A percentile compares a stretch with the other conserved stretches of the same genome.
phyloP scores from a whole-genome alignment of 2,113 vertebrate genomes.

The Picathartes gymnocephalus region DNA sequence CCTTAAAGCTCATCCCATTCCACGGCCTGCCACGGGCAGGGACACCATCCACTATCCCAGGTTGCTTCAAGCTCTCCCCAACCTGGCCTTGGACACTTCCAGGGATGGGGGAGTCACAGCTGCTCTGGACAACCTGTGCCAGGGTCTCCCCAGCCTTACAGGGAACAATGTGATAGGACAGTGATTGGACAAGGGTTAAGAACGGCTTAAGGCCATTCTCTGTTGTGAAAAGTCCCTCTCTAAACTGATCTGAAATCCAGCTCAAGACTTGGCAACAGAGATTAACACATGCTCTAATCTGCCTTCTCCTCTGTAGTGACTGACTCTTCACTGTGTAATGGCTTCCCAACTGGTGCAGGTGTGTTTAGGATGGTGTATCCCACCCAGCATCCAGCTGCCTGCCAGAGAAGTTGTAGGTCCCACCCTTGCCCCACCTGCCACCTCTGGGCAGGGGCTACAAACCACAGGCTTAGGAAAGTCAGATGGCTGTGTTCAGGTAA shows the following conservation, averaged over 20 bases:
- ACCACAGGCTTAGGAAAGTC: not conserved
- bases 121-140: not conserved
- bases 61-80: not conserved
- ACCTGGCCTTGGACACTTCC: not conserved
- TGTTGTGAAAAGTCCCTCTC: not conserved
- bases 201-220: not conserved
- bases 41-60: not conserved
- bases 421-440: not conserved
- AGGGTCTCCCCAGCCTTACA: not conserved
- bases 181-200: not conserved
- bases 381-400: accelerated
- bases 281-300: not conserved
- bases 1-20: not conserved
- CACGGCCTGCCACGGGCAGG: not conserved
- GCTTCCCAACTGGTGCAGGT: not conserved
- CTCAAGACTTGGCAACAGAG: not conserved
- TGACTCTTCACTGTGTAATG: too few species aligned
- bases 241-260: not conserved
- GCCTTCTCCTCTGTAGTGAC: not conserved
- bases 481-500: accelerated
- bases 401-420: not conserved
- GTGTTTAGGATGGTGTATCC: accelerated
- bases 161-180: not conserved
- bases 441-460: not conserved
- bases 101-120: not conserved